Conservation (phyloP, 2,888 invertebrate genomes). For the Platycheirus rosarum region DNA sequence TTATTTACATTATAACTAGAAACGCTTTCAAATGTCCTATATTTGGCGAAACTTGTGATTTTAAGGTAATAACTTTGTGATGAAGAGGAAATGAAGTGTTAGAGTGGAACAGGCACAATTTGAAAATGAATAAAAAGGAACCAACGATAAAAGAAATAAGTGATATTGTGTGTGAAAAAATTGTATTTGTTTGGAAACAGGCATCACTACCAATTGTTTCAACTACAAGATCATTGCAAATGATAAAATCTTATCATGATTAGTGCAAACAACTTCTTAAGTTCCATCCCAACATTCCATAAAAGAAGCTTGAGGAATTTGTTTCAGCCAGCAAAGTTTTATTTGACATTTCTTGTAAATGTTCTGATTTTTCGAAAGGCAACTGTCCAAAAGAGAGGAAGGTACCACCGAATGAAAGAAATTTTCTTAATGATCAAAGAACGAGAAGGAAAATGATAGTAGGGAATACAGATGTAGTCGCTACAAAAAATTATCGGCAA, state of each 20-base stretch:
- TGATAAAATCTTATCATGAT: not conserved
- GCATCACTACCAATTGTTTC: not conserved
- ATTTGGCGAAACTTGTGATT: too few species aligned
- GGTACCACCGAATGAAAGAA: constrained; percentile 1
- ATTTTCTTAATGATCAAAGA: constrained; percentile 17
- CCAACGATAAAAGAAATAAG: too few species aligned
- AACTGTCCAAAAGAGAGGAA: constrained; percentile 2
- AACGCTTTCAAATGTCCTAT: too few species aligned
- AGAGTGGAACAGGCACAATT: constrained; percentile 1
- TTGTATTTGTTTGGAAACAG: constrained; percentile 1
- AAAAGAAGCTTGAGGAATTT: too few species aligned
- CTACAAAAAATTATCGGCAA: too few species aligned
- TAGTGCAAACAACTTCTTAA: constrained; percentile 3
- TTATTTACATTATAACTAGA: too few species aligned
- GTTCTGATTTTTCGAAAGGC: too few species aligned
- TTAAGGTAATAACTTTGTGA: too few species aligned
- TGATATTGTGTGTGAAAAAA: constrained; percentile 1
- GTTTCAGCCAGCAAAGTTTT: too few species aligned
- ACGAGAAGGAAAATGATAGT: constrained; percentile 16
- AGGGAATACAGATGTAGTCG: too few species aligned
- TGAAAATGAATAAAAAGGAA: not conserved
- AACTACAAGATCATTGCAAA: constrained; percentile 1
- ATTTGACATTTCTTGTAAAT: constrained; percentile 1
- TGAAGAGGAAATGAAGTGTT: too few species aligned
- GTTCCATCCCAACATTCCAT: too few species aligned